Base-by-base conservation (phyloP, 2,113 vertebrate genomes). In the Centropus bengalensis region DNA sequence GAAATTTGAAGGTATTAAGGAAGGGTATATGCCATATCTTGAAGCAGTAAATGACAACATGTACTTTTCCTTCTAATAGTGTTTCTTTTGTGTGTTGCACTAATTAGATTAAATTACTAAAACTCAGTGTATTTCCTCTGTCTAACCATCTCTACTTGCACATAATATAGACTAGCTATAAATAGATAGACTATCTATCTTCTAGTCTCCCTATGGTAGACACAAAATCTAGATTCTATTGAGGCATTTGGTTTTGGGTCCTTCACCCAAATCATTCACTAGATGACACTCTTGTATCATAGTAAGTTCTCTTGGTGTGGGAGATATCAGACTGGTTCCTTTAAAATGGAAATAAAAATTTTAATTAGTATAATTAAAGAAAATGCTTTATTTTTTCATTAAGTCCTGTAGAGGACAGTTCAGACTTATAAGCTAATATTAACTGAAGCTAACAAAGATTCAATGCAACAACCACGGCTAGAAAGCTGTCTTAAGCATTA, bases 211-310 rank as follows among this genome's bases (percentile, higher is more conserved):
- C 47, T 49, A 49, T 12, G 22, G 23, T 49, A 49, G n/a, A 79
- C 7, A 79, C 36, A 52, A 67, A 67, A 44, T 55, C 52, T 55
- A 36, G 10, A 45, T 70, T 24, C 5, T 38, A 2, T 17, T 26
- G 23, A 76, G 23, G 45, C 14, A 36, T 71, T 81, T 75, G 36
- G 5, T 13, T 71, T 20, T 45, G 7, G 77, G 38, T 93, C 54
- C 71, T 77, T 91, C 89, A 77, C 82, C 40, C 62, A 64, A 82
- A 82, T 9, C 32, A 91, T 86, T 98, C 97, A 97, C 96, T 98
- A 98, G 97, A 79, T 98, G 97, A 96, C 96, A 97, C 82, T 97
- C 80, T 98, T 93, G 89, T 78, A 77, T 91, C 75, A 78, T 6
- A 86, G 24, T 32, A 79, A 38, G 6, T 69, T 63, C 32, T 66